Evolutionary conservation across 2,797 vertebrate species (phyloP), one percentile per base, ranked within the genome.

Genomic region (Loriculus beryllinus): DNA sequence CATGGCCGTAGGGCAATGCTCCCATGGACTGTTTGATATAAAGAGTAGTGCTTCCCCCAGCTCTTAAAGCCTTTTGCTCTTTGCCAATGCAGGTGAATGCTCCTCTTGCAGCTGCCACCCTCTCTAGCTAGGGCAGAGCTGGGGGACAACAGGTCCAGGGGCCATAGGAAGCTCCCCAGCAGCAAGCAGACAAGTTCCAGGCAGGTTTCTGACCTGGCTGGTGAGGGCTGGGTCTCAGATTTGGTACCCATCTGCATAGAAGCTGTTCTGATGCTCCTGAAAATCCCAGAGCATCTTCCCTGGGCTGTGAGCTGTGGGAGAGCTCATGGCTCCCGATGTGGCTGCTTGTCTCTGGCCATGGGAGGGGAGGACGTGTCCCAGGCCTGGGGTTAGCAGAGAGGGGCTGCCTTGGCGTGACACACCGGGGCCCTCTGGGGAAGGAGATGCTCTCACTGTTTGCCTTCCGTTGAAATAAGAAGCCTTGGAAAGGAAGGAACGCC

Each of bases 401-500:
- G 19, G 31, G 33, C 65, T 87, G 51, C 62, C 76, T 31, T 29
- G 69, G 4, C 33, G 5, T 1, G 35, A 42, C 42, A 11, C 1
- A 5, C 26, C 0, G 6, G 42, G 57, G 49, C n/a, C 11, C 28
- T 78, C 37, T 9, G 21, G 75, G 43, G 59, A 31, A 47, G 49
- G 47, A 86, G 70, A 63, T 86, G 70, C 40, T 81, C 69, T 64
- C 0, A 0, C 47, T 28, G 16, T 33, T 62, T 72, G 85, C 69
- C 63, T 92, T 19, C 35, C 80, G 95, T 95, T 88, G 95, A 94
- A 92, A 88, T 45, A 9, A 43, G 71, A 81, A 22, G 62, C 65
- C 65, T 59, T 22, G 77, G 49, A 78, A 88, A 63, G 40, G 54
- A 76, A 82, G 81, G 74, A 74, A 76, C 0, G 2, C 40, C 40